Evolutionary conservation across 2,113 vertebrate species (phyloP).

Genomic region (Brachyhypopomus occidentalis): DNA sequence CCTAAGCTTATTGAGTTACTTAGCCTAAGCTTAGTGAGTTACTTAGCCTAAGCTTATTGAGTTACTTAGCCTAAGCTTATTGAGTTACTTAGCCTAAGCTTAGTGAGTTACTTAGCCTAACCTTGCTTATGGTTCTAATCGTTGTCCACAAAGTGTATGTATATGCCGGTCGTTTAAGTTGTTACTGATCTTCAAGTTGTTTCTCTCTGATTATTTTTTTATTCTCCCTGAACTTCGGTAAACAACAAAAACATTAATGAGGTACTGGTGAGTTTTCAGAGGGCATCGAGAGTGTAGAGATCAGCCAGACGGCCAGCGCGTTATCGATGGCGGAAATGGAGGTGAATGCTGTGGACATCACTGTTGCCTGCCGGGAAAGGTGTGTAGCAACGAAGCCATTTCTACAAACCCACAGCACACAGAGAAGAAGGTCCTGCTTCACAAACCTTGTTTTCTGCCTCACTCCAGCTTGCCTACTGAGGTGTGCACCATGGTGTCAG

Average conservation of each 20-base stretch:
- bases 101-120: conserved; percentile 74
- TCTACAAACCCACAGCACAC: neutral
- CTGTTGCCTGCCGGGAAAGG: conserved; percentile 89
- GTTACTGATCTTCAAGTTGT: too few species aligned
- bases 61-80: too few species aligned
- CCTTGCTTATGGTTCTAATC: neutral
- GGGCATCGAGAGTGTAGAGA: conserved; percentile 86
- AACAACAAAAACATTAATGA: too few species aligned
- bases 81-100: conserved; percentile 70
- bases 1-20: too few species aligned
- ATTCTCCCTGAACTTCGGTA: too few species aligned
- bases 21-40: conserved; percentile 86
- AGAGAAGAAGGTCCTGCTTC: neutral
- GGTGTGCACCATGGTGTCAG: conserved; percentile 86
- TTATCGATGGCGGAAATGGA: conserved; percentile 57
- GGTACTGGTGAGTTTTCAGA: conserved; percentile 70
- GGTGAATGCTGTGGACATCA: conserved; percentile 83
- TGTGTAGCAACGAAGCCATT: conserved; percentile 56
- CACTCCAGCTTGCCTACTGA: conserved; percentile 79
- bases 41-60: too few species aligned
- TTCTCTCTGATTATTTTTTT: too few species aligned
- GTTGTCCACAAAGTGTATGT: too few species aligned
- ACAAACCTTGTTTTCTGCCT: neutral
- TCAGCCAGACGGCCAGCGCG: conserved; percentile 77
- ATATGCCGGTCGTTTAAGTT: too few species aligned